These are phyloP conservation scores for Nemurella pictetii DNA, from an alignment of 2,888 invertebrate genomes.

Conservation along the genomic window DNA sequence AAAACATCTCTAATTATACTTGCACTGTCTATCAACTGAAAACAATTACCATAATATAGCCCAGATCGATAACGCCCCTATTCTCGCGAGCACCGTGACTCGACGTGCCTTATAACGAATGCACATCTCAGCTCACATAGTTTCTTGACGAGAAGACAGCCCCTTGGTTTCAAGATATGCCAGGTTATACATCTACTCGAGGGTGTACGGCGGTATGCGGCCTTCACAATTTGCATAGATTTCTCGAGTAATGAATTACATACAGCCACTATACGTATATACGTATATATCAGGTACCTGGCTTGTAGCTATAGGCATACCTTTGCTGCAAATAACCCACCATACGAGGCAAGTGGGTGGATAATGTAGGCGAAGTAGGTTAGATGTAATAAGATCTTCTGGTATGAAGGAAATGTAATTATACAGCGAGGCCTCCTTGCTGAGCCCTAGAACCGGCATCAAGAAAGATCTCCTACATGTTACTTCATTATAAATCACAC, in stretches of 20 bases:
- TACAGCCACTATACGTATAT: neutral
- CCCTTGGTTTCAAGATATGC: neutral
- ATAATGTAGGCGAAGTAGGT: neutral
- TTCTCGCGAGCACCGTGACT: neutral
- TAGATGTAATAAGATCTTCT: neutral
- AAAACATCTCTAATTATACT: neutral
- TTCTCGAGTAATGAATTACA: neutral
- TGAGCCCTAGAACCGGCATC: neutral
- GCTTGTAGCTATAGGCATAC: no score
- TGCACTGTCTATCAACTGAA: neutral
- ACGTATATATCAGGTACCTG: neutral
- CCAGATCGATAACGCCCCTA: neutral
- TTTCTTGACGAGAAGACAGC: neutral
- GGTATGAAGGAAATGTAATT: slow-evolving; percentile 5
- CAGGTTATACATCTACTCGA: neutral
- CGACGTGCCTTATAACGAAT: neutral
- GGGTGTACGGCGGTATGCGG: neutral
- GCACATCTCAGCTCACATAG: neutral
- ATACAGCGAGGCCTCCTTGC: neutral
- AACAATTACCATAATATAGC: neutral
- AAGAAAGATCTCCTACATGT: neutral
- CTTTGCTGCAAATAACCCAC: neutral
- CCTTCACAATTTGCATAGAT: slow-evolving; percentile 21
- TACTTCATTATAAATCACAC: neutral
- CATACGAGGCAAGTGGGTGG: neutral